These are phyloP conservation scores for Zygothrica quintamaculata DNA, from an alignment of 2,888 invertebrate genomes.

Conservation along the genomic window DNA sequence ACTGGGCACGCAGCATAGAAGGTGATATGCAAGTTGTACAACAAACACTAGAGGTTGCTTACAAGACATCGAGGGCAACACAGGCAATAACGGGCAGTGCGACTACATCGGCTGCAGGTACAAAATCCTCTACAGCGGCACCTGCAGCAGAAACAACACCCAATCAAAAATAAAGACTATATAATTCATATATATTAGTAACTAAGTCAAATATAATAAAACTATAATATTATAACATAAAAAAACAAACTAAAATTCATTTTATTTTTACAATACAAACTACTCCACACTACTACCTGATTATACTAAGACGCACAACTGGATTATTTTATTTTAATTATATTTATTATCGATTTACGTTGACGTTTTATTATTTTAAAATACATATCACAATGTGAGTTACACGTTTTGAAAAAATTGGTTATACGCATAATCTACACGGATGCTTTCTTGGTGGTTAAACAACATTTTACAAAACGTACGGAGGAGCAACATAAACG, in stretches of 20 bases:
- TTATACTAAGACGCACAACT: slow-evolving; percentile 31
- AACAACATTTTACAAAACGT: slow-evolving; percentile 36
- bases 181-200: neutral
- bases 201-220: slow-evolving; percentile 5
- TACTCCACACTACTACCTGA: too few relatives aligned
- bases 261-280: too few relatives aligned
- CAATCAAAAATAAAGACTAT: slow-evolving; percentile 9
- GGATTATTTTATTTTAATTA: slow-evolving; percentile 39
- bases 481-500: slow-evolving; percentile 36
- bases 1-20: slow-evolving; percentile 99
- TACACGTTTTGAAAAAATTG: slow-evolving; percentile 17
- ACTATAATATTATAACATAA: too few relatives aligned
- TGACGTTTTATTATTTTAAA: slow-evolving; percentile 42
- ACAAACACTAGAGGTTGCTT: slow-evolving; percentile 96
- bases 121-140: slow-evolving; percentile 3
- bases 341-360: slow-evolving; percentile 46
- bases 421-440: slow-evolving; percentile 28
- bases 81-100: slow-evolving; percentile 44
- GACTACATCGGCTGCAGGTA: slow-evolving; percentile 16
- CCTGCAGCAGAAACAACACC: neutral
- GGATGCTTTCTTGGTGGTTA: slow-evolving; percentile 38
- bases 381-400: slow-evolving; percentile 64
- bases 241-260: too few relatives aligned
- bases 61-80: slow-evolving; percentile 88
- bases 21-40: slow-evolving; percentile 97